Conservation (phyloP, 2,797 vertebrate genomes). For the Manis crassicaudata region DNA sequence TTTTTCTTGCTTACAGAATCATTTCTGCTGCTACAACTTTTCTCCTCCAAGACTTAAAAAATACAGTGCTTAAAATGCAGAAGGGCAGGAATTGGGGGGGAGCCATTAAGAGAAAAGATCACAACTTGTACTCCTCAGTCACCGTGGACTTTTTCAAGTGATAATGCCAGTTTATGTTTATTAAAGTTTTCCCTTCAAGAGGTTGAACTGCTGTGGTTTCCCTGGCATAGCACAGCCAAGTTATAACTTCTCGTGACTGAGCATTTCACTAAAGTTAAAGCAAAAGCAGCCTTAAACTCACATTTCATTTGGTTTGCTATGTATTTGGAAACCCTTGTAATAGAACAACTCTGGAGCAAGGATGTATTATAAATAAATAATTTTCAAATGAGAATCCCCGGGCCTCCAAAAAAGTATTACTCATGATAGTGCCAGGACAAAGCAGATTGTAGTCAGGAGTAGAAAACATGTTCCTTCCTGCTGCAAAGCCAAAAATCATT, state of each 20-base stretch:
- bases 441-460: background rate
- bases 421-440: background rate
- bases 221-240: constrained; percentile 1
- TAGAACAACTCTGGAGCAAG: constrained; percentile 9
- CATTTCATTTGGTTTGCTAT: constrained; percentile 52
- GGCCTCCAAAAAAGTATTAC: constrained; percentile 32
- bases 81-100: background rate
- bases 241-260: constrained; percentile 45
- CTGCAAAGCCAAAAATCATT: constrained; percentile 38
- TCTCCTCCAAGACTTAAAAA: background rate
- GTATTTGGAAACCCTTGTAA: constrained; percentile 48
- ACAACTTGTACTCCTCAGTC: background rate
- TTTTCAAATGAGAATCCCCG: constrained; percentile 38
- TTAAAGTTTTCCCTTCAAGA: constrained; percentile 33
- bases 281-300: constrained; percentile 26
- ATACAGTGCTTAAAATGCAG: background rate
- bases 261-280: constrained; percentile 35
- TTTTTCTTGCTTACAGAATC: constrained; percentile 42
- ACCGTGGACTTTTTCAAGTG: constrained; percentile 17
- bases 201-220: constrained; percentile 6
- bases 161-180: background rate
- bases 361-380: constrained; percentile 43
- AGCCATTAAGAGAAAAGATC: background rate
- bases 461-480: background rate
- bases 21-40: background rate